Conservation (phyloP, 2,888 invertebrate species). For the Steinernema carpocapsae region DNA sequence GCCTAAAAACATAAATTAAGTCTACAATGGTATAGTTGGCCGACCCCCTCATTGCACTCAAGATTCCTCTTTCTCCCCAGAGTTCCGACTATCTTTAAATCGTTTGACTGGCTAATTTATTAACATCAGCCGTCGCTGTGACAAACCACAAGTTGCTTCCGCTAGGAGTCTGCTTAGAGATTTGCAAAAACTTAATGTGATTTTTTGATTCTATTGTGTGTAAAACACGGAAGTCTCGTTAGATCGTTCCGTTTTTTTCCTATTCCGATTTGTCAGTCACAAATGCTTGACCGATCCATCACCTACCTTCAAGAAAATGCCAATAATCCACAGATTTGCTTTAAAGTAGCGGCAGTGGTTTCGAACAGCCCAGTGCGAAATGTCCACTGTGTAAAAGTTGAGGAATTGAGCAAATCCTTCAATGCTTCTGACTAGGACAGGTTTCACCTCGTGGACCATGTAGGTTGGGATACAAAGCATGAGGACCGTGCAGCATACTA, state of each 20-base stretch:
- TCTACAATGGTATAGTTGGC: too few species aligned
- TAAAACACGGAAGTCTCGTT: not conserved
- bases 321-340: constrained; percentile 53
- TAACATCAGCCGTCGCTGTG: not conserved
- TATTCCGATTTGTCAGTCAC: not conserved
- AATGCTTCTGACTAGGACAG: not conserved
- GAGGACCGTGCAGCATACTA: constrained; percentile 36
- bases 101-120: constrained; percentile 22
- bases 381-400: constrained; percentile 49
- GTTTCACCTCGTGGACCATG: constrained; percentile 43
- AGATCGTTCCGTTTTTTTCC: constrained; percentile 20
- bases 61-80: too few species aligned
- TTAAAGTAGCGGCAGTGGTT: constrained; percentile 50
- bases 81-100: not conserved
- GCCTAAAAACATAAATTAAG: constrained; percentile 44
- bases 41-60: too few species aligned
- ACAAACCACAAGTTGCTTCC: not conserved
- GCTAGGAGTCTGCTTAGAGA: not conserved
- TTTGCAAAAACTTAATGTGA: constrained; percentile 20
- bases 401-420: constrained; percentile 31
- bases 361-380: constrained; percentile 48
- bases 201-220: not conserved
- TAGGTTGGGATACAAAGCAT: constrained; percentile 51
- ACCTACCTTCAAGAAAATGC: constrained; percentile 48
- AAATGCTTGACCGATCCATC: not conserved